phyloP scores from a whole-genome alignment of 2,888 invertebrate species.

The Cheilosia variabilis region DNA sequence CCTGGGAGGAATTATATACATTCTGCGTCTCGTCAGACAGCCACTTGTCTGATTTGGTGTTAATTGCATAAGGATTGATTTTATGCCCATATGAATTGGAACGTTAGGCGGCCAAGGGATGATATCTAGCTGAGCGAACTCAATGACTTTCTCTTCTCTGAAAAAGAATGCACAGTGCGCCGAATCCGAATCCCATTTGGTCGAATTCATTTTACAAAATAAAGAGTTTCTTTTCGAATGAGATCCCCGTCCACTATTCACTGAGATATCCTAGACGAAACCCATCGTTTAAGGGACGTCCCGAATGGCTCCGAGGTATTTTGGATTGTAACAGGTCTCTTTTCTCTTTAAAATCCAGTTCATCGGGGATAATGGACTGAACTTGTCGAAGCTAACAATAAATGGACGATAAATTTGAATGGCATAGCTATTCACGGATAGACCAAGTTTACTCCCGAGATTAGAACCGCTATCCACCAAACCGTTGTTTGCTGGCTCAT shows the following conservation, averaged over 20 bases:
- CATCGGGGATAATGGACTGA: neutral
- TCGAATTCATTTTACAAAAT: constrained; percentile 36
- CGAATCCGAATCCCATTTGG: constrained; percentile 23
- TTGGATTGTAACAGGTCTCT: neutral
- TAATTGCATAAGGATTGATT: constrained; percentile 75
- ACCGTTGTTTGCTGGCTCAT: too few relatives aligned
- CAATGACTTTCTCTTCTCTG: constrained; percentile 30
- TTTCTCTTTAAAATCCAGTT: constrained; percentile 38
- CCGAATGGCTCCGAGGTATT: neutral
- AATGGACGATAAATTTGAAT: neutral
- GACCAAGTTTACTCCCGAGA: too few relatives aligned
- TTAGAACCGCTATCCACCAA: too few relatives aligned
- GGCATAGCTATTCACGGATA: neutral
- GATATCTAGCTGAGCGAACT: constrained; percentile 38
- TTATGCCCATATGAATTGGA: constrained; percentile 71
- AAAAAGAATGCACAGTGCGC: constrained; percentile 26
- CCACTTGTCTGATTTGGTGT: constrained; percentile 75
- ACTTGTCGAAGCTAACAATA: neutral
- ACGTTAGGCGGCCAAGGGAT: constrained; percentile 46
- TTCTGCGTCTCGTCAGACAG: constrained; percentile 72
- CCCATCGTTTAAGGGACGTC: neutral
- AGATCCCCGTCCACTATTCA: neutral
- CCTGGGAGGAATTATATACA: constrained; percentile 66
- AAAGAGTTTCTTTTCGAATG: neutral
- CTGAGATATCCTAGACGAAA: constrained; percentile 2